These are phyloP conservation scores for Polypedilum vanderplanki DNA, from an alignment of 1,140 invertebrate genomes.

Conservation along the genomic window DNA sequence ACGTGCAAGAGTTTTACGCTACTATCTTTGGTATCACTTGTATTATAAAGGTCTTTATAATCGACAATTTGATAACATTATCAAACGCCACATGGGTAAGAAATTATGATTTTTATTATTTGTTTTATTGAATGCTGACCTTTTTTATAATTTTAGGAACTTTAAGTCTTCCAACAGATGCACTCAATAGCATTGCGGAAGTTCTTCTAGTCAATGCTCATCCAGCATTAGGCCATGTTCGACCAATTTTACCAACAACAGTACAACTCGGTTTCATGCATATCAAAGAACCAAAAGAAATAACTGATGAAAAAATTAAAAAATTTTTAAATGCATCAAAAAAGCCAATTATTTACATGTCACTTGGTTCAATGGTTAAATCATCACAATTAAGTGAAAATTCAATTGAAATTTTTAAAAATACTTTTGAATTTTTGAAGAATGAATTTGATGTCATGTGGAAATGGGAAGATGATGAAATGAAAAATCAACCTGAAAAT, in stretches of 20 bases:
- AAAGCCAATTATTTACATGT: constrained; percentile 61
- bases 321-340: constrained; percentile 50
- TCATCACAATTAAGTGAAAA: constrained; percentile 47
- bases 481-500: constrained; percentile 47
- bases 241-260: constrained; percentile 45
- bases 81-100: constrained; percentile 36
- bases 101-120: constrained; percentile 5
- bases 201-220: constrained; percentile 50
- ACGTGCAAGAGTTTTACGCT: constrained; percentile 35
- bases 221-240: constrained; percentile 43
- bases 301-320: constrained; percentile 48
- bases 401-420: constrained; percentile 46
- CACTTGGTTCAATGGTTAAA: constrained; percentile 57
- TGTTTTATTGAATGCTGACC: no score
- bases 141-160: no score
- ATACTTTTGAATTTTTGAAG: constrained; percentile 42
- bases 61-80: constrained; percentile 34
- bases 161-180: constrained; percentile 33
- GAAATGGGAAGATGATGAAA: constrained; percentile 49
- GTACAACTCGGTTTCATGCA: constrained; percentile 48
- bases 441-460: constrained; percentile 51
- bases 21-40: constrained; percentile 32
- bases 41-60: constrained; percentile 32
- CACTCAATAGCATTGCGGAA: constrained; percentile 46
- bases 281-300: constrained; percentile 35